These are phyloP conservation scores for Neodon shergylaensis DNA, from an alignment of 2,113 vertebrate genomes.

Conservation along the genomic window DNA sequence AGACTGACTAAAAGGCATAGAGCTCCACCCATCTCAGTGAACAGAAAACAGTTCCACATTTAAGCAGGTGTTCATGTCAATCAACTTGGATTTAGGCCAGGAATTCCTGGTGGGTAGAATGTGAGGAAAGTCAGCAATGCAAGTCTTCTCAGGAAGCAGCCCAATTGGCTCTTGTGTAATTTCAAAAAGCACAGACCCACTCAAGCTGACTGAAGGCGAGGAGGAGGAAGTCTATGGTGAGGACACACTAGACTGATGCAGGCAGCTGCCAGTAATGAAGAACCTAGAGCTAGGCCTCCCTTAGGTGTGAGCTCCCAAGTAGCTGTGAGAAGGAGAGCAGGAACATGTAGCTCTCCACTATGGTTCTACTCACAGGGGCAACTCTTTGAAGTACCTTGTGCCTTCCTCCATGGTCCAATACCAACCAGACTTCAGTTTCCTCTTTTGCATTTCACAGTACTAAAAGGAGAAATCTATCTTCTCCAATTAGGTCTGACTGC, in stretches of 20 bases:
- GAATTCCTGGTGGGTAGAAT: not conserved
- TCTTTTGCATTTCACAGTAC: not conserved
- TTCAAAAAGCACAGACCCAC: constrained; percentile 16
- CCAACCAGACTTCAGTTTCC: not conserved
- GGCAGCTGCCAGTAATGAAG: not conserved
- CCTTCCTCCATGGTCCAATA: not conserved
- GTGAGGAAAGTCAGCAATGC: not conserved
- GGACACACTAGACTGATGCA: not conserved
- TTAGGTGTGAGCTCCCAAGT: not conserved
- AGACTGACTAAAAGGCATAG: constrained; percentile 30
- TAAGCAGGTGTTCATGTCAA: constrained; percentile 2
- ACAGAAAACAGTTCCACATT: not conserved
- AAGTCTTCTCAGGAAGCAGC: constrained; percentile 15
- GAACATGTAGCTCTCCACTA: not conserved
- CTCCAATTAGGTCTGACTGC: not conserved
- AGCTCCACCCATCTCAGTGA: not conserved
- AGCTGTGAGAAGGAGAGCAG: not conserved
- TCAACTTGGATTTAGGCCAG: not conserved
- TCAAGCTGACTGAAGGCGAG: not conserved
- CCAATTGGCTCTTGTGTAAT: not conserved
- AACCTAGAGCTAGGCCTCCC: not conserved
- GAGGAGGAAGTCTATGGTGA: not conserved
- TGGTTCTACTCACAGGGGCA: not conserved
- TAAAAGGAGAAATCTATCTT: not conserved
- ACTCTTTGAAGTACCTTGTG: not conserved